These are phyloP conservation scores for Trichogramma pretiosum DNA, from an alignment of 1,140 invertebrate species.

Conservation along the genomic window DNA sequence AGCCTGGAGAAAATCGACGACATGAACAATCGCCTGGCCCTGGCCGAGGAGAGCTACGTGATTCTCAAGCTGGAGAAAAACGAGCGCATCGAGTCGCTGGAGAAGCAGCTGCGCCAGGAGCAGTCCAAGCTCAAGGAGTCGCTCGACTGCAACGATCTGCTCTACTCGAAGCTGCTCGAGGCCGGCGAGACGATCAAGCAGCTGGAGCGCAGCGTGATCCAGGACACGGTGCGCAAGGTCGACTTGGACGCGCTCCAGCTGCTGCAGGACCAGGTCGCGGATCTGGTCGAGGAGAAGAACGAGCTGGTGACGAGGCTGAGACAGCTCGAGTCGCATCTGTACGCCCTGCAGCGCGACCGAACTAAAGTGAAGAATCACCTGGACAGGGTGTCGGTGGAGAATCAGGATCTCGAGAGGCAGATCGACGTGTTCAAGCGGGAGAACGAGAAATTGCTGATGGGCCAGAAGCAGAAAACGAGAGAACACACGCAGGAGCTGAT, in stretches of 20 bases:
- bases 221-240: neutral
- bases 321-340: neutral
- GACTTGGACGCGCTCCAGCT: neutral
- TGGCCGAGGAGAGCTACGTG: neutral
- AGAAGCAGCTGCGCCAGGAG: neutral
- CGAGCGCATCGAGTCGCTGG: neutral
- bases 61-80: neutral
- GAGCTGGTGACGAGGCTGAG: neutral
- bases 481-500: neutral
- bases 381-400: neutral
- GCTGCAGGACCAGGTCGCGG: neutral
- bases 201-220: neutral
- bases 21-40: neutral
- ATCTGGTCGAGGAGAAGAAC: constrained; percentile 1
- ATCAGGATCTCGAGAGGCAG: neutral
- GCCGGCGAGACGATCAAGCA: neutral
- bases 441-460: neutral
- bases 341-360: neutral
- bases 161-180: neutral
- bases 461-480: neutral
- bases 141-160: neutral
- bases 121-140: neutral
- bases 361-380: neutral
- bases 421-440: neutral
- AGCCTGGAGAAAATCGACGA: neutral